Conservation (phyloP, 2,113 vertebrate genomes). For the Anhinga anhinga region DNA sequence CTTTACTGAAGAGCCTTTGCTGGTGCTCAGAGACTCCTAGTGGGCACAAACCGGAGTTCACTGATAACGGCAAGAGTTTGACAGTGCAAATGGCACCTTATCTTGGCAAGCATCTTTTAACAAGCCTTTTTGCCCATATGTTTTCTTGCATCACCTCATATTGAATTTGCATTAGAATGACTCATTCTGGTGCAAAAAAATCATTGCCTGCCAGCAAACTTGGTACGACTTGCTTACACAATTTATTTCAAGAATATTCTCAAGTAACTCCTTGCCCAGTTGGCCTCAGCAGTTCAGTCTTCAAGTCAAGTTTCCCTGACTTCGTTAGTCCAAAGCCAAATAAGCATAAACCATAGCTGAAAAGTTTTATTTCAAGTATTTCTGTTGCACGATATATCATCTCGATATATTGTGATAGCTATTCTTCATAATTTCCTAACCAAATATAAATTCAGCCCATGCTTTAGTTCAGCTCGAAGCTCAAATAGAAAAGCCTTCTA, state of each 20-base stretch:
- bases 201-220: neutral
- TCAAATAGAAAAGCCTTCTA: neutral
- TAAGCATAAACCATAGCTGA: neutral
- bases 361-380: neutral
- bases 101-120: neutral
- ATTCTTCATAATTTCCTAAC: neutral
- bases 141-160: neutral
- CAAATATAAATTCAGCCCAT: neutral
- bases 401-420: neutral
- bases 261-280: neutral
- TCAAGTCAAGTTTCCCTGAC: neutral
- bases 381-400: neutral
- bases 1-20: neutral
- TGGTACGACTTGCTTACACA: neutral
- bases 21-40: neutral
- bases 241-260: neutral
- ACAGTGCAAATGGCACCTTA: neutral
- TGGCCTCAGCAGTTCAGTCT: neutral
- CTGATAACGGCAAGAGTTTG: neutral
- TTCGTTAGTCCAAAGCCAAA: neutral
- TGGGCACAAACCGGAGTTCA: neutral
- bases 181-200: neutral
- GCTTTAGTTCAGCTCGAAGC: neutral
- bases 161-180: neutral
- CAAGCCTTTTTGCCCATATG: neutral